Percentiles rank a stretch among this genome's conserved stretches.
Evolutionary conservation across 1,140 invertebrate genomes (phyloP).

Genomic region (Pseudoatta argentina): DNA sequence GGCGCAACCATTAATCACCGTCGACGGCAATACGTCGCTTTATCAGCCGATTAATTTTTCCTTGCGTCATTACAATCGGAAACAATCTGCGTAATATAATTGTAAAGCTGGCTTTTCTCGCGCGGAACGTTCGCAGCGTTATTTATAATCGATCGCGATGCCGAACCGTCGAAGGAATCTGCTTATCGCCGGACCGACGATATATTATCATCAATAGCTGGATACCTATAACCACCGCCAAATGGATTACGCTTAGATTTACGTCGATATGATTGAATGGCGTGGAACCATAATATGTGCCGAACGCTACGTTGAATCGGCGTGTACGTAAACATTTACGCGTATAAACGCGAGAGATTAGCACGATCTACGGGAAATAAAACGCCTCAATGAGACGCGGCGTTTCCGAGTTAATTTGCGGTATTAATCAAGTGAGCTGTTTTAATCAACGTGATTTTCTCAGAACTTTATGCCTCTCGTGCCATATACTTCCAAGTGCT

Average conservation of each 20-base stretch:
- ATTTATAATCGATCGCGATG: slow-evolving; percentile 55
- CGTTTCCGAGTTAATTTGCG: slow-evolving; percentile 34
- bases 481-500: background rate
- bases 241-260: slow-evolving; percentile 64
- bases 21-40: slow-evolving; percentile 43
- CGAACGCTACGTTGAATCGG: background rate
- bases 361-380: slow-evolving; percentile 34
- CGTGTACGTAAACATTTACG: slow-evolving; percentile 17
- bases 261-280: slow-evolving; percentile 45
- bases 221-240: slow-evolving; percentile 49
- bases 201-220: slow-evolving; percentile 64
- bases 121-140: slow-evolving; percentile 22
- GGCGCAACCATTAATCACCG: slow-evolving; percentile 53
- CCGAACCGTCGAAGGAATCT: slow-evolving; percentile 43
- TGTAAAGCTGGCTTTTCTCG: slow-evolving; percentile 25
- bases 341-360: slow-evolving; percentile 39
- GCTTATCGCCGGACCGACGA: slow-evolving; percentile 54
- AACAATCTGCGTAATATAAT: slow-evolving; percentile 43
- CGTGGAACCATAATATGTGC: background rate
- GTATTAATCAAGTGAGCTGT: slow-evolving; percentile 36
- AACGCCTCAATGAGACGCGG: background rate
- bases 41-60: slow-evolving; percentile 55
- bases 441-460: slow-evolving; percentile 46
- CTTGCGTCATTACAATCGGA: slow-evolving; percentile 54
- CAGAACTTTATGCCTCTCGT: background rate